Evolutionary conservation across 1,140 invertebrate species (phyloP), one percentile per base, ranked within the genome.

Genomic region (Triops longicaudatus): DNA sequence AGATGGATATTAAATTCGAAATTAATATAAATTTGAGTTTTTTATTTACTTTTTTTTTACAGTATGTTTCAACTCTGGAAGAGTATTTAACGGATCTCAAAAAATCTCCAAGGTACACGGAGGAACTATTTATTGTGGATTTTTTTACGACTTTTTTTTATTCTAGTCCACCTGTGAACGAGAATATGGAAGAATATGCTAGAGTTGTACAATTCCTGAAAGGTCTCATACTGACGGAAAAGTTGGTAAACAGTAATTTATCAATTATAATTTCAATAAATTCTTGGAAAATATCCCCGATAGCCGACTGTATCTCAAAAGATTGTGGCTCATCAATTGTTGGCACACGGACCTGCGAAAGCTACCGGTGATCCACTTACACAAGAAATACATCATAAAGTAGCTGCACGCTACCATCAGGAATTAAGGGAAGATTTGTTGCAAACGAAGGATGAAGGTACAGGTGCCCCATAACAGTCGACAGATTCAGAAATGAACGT

Each of bases 261-360:
- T 22, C 26, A 31, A 31, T 5, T 50, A n/a, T 76, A 1, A 4
- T 7, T 37, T 10, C 27, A 44, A 22, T 17, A 3, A n/a, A 26
- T 31, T 17, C 6, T 26, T 74, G 17, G 31, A 42, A 37, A 37
- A 37, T 22, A 1, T 72, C 27, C 9, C 14, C 7, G 37, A 10
- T 31, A 77, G 76, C 76, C 76, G 10, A 73, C 76, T 73, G 76
- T 44, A 26, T 73, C 76, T 10, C 72, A 73, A n/a, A 77, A 77
- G 73, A 73, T 77, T 43, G 72, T 77, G 6, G 76, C 76, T 10
- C 73, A 72, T 22, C 76, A 77, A 31, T 73, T 77, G 22, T n/a
- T 77, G n/a, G 41, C 72, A 12, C 76, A 72, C 26, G 43, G 76
- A 27, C 28, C 41, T 1, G 37, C 76, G 2, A 43, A 63, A 63